These are phyloP conservation scores for Doryteuthis pealeii DNA, from an alignment of 1,140 invertebrate genomes.

Conservation along the genomic window DNA sequence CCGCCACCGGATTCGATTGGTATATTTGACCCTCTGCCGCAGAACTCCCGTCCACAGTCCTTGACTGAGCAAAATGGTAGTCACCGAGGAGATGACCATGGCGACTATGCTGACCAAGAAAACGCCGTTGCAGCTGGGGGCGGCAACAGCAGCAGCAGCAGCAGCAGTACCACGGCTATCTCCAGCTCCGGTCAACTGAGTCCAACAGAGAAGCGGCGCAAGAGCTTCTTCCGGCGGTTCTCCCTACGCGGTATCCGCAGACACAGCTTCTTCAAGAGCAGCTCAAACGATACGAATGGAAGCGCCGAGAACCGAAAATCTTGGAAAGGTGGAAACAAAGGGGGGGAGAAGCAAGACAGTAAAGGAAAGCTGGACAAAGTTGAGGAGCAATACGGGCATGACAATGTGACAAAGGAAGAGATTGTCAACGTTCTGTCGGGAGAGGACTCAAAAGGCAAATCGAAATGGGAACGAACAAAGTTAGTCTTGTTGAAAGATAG, in stretches of 20 bases:
- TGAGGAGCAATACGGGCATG: slow-evolving; percentile 18
- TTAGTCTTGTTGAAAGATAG: slow-evolving; percentile 86
- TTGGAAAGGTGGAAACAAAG: slow-evolving; percentile 72
- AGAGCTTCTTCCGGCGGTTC: slow-evolving; percentile 77
- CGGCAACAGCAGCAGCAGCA: not conserved
- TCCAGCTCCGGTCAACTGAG: slow-evolving; percentile 65
- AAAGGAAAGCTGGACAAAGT: slow-evolving; percentile 63
- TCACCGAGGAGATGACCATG: slow-evolving; percentile 25
- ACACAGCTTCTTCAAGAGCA: slow-evolving; percentile 50
- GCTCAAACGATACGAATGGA: slow-evolving; percentile 42
- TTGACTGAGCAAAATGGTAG: slow-evolving; percentile 18
- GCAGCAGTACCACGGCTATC: slow-evolving; percentile 16
- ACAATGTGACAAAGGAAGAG: slow-evolving; percentile 87
- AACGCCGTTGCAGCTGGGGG: slow-evolving; percentile 12
- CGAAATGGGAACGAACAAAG: slow-evolving; percentile 93
- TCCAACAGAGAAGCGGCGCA: slow-evolving; percentile 73
- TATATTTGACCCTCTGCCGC: not conserved
- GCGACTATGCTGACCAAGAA: slow-evolving; percentile 71
- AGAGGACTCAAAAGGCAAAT: slow-evolving; percentile 81
- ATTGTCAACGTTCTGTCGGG: slow-evolving; percentile 80
- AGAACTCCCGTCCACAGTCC: slow-evolving; percentile 5
- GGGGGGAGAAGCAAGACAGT: slow-evolving; percentile 85
- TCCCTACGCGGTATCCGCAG: slow-evolving; percentile 70
- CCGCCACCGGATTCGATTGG: not conserved
- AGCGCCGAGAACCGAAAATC: slow-evolving; percentile 37